Evolutionary conservation across 2,113 vertebrate species (phyloP), one percentile per base, ranked within the genome.

Genomic region (Dicaeum eximium): DNA sequence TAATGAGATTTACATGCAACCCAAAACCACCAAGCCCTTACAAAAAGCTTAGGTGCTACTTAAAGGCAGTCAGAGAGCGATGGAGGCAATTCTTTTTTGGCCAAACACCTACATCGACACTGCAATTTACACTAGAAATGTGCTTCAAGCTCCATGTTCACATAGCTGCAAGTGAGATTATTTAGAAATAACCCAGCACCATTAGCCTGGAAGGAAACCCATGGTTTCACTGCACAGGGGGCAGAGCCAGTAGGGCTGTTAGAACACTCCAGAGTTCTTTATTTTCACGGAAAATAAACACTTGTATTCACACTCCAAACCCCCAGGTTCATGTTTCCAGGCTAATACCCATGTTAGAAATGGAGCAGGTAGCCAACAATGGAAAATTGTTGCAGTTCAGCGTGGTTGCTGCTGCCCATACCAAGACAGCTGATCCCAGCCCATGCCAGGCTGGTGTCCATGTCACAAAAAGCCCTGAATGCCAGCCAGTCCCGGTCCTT

Each of bases 281-380:
- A 80, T 88, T 92, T 88, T 90, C 86, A 94, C 90, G 94, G 93
- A 96, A 96, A 94, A 96, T 97, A 96, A 97, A 96, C 95, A 93
- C 93, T 84, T 71, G 6, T 24, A 67, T 81, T 53, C 61, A 61
- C 1, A 4, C 86, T 86, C 79, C 85, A 86, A 92, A 35, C 51
- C 57, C 15, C 6, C 40, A 22, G 60, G 31, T 84, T 95, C 54
- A 35, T 15, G 21, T 81, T 84, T 84, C 73, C 72, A 80, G 44
- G 6, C 51, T 47, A 66, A 95, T 15, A n/a, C 21, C 28, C 45
- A 9, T 0, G 0, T 40, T 56, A 84, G 44, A 80, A 56, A 64
- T 1, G 4, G 42, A 80, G 24, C 82, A 81, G 69, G 82, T 84
- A 86, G 64, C 56, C 23, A 74, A n/a, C 1, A 4, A 31, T 3